phyloP scores from a whole-genome alignment of 2,113 vertebrate species.

The Gracilinanus agilis region DNA sequence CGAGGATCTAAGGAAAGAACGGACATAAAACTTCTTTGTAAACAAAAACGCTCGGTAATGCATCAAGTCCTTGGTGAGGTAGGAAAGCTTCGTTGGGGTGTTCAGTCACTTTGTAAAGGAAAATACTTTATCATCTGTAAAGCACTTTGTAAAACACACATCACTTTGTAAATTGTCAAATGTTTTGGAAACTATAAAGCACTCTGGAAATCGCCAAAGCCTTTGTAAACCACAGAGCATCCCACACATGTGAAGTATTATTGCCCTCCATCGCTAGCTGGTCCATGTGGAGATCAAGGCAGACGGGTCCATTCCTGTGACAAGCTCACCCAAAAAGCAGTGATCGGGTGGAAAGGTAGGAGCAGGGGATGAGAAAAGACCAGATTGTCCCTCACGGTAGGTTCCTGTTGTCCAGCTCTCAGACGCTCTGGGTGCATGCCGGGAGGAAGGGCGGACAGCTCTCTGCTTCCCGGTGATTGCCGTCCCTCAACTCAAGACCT shows the following conservation, averaged over 20 bases:
- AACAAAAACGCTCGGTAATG: not conserved
- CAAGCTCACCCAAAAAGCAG: not conserved
- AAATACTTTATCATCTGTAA: not conserved
- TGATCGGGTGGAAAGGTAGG: not conserved
- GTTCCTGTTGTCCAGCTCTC: fast-evolving
- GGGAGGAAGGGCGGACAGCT: not conserved
- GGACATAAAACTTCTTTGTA: not conserved
- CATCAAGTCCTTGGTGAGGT: not conserved
- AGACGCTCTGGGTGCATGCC: not conserved
- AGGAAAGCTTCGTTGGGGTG: not conserved
- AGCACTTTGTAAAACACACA: not conserved
- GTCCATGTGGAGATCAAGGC: not conserved
- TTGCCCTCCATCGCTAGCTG: not conserved
- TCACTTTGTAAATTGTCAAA: not conserved
- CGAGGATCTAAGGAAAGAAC: not conserved
- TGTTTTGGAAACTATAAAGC: not conserved
- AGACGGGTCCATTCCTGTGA: not conserved
- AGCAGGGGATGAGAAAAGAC: not conserved
- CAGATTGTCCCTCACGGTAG: not conserved
- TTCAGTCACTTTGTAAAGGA: not conserved
- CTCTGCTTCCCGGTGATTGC: not conserved
- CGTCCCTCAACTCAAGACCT: not conserved
- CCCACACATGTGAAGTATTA: not conserved
- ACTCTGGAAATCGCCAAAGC: not conserved
- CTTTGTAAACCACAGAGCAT: not conserved